Conservation (phyloP, 2,888 invertebrate genomes). For the Phyllotreta cruciferae region DNA sequence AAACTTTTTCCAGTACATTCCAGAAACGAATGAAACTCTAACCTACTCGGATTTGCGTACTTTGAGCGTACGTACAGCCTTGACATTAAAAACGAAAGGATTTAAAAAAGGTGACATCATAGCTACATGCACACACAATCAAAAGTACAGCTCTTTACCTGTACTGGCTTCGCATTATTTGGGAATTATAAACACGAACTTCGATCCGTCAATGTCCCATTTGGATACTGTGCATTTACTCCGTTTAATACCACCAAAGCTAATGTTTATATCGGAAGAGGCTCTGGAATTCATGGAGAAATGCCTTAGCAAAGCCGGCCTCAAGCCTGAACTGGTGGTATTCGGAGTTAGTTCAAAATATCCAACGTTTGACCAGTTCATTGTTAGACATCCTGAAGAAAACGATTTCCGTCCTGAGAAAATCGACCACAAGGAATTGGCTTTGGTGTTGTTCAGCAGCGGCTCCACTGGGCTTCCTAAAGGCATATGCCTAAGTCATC, state of each 20-base stretch:
- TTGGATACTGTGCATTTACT: conserved; percentile 38
- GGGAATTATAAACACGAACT: conserved; percentile 52
- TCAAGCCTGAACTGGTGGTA: conserved; percentile 43
- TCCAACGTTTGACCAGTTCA: conserved; percentile 33
- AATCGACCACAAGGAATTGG: conserved; percentile 39
- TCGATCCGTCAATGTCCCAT: conserved; percentile 47
- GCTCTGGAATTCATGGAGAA: conserved; percentile 33
- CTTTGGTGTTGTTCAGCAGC: conserved; percentile 50
- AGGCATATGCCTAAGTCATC: conserved; percentile 46
- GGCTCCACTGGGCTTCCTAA: conserved; percentile 52
- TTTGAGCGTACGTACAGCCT: conserved; percentile 28
- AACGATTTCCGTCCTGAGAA: conserved; percentile 38
- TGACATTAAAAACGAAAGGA: conserved; percentile 31
- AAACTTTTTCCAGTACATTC: conserved; percentile 28
- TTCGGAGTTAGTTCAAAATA: conserved; percentile 45
- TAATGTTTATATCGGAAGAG: conserved; percentile 37
- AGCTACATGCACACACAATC: conserved; percentile 31
- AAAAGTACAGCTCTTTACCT: conserved; percentile 51
- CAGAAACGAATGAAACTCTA: conserved; percentile 27
- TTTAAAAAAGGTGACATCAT: conserved; percentile 31
- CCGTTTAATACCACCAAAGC: conserved; percentile 35
- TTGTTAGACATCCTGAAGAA: conserved; percentile 36
- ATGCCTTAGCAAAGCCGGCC: conserved; percentile 35
- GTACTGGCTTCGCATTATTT: conserved; percentile 61
- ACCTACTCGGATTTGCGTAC: conserved; percentile 26